phyloP scores from a whole-genome alignment of 2,888 invertebrate genomes.

The Philereme transversata region DNA sequence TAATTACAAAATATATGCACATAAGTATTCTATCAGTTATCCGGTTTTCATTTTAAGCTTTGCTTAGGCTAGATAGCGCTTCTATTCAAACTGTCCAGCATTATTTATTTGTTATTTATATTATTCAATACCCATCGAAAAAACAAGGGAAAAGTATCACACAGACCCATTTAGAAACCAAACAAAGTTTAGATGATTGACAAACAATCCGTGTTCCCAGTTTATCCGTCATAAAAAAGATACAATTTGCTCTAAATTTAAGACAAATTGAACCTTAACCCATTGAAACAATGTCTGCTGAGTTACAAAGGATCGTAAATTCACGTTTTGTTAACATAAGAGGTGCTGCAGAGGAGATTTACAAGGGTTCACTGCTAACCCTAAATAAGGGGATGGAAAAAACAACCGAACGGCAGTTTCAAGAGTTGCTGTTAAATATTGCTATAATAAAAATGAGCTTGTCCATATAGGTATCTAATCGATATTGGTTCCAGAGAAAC shows the following conservation, averaged over 20 bases:
- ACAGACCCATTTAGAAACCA: constrained; percentile 3
- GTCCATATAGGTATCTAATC: neutral
- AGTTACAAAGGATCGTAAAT: constrained; percentile 35
- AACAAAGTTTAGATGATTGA: constrained; percentile 17
- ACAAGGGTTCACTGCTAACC: constrained; percentile 49
- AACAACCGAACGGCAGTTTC: constrained; percentile 27
- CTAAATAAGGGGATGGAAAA: constrained; percentile 33
- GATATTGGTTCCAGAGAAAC: too few relatives aligned
- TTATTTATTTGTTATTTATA: neutral
- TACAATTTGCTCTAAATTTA: constrained; percentile 9
- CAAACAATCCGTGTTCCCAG: constrained; percentile 10
- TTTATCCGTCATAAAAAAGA: constrained; percentile 11
- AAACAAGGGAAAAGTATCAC: constrained; percentile 3
- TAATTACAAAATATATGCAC: too few relatives aligned
- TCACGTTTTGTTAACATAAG: constrained; percentile 51
- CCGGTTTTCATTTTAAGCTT: too few relatives aligned
- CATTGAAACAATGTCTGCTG: constrained; percentile 5
- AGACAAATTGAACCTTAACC: constrained; percentile 12
- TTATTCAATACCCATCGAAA: neutral
- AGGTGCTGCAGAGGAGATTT: constrained; percentile 59
- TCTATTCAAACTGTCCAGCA: too few relatives aligned
- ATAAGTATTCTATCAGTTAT: too few relatives aligned
- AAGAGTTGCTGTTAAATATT: neutral
- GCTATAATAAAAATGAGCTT: neutral
- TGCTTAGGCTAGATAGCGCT: too few relatives aligned